These are phyloP conservation scores for Sebastes itinus DNA, from an alignment of 2,797 vertebrate species.

Conservation along the genomic window DNA sequence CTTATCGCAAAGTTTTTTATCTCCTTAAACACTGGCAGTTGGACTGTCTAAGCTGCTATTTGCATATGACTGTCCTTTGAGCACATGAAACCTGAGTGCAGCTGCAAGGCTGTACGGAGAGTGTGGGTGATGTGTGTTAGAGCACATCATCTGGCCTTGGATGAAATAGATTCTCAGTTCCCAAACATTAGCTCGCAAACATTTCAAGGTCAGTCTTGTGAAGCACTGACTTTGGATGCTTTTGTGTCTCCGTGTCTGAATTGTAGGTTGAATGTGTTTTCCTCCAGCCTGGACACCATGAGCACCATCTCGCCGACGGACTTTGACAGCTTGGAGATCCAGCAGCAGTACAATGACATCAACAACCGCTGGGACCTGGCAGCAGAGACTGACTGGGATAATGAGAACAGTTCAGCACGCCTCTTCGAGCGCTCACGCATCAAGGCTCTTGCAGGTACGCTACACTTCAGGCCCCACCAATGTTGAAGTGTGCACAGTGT, in stretches of 20 bases:
- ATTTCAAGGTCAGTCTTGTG: constrained; percentile 15
- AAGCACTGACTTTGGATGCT: constrained; percentile 10
- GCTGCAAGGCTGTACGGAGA: constrained; percentile 21
- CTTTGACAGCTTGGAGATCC: constrained; percentile 95
- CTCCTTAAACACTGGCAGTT: constrained; percentile 38
- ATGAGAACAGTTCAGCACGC: constrained; percentile 94
- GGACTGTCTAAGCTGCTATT: constrained; percentile 37
- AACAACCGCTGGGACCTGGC: constrained; percentile 96
- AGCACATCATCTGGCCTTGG: not conserved
- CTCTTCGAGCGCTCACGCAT: constrained; percentile 94
- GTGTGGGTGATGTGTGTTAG: constrained; percentile 6
- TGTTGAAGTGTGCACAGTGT: not conserved
- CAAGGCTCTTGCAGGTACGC: constrained; percentile 92
- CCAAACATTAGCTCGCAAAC: not conserved
- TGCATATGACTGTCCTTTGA: constrained; percentile 56
- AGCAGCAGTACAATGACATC: constrained; percentile 96
- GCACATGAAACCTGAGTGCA: constrained; percentile 28
- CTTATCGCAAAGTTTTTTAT: constrained; percentile 53
- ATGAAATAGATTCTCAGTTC: not conserved
- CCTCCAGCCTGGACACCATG: constrained; percentile 82
- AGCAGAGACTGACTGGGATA: constrained; percentile 92
- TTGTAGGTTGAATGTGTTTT: constrained; percentile 70
- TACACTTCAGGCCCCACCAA: not conserved
- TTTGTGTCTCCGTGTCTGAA: constrained; percentile 31
- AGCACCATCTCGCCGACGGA: constrained; percentile 93